Evolutionary conservation across 2,113 vertebrate species (phyloP), one percentile per base, ranked within the genome.

Genomic region (Andinoacara biseriatus): DNA sequence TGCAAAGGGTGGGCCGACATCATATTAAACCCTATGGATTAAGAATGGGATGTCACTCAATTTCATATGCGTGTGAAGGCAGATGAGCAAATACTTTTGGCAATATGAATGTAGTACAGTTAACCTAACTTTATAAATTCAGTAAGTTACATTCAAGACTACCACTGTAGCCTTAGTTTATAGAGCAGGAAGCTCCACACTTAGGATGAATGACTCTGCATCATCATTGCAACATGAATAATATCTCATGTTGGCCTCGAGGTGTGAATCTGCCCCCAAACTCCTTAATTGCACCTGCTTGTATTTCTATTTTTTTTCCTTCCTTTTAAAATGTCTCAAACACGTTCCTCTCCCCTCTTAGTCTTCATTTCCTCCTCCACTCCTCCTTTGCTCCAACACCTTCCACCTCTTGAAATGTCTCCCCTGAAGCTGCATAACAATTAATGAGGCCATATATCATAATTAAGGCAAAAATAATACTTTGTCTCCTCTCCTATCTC

Each of bases 381-480:
- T 15, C 4, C 3, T 20, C 46, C 63, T n/a, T 33, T 57, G 33
- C 58, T 57, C 31, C 43, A 29, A 22, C 14, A 26, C 35, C 43
- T 54, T 74, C 24, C 3, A 18, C 20, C 52, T 65, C 43, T 10
- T 83, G 76, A 3, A 58, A 57, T 54, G 58, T 63, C 52, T 54
- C 72, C 76, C 65, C 85, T 33, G 46, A 69, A 85, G 65, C 81
- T 74, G n/a, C 5, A 10, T 14, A n/a, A 82, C 40, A 80, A 84
- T 89, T 83, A 86, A 88, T 78, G 65, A 86, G 81, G 56, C 58
- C 10, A 83, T 87, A 83, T 86, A 85, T 93, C 87, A 82, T 81
- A 86, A 92, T 92, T 88, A 91, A 86, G 58, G n/a, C 33, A 29
- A 74, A 78, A 82, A 81, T 49, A 87, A 87, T 38, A 58, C 20